Percentiles rank a stretch among this genome's conserved stretches.
Conservation (phyloP, 2,113 vertebrate genomes). For the Brachirus orientalis region DNA sequence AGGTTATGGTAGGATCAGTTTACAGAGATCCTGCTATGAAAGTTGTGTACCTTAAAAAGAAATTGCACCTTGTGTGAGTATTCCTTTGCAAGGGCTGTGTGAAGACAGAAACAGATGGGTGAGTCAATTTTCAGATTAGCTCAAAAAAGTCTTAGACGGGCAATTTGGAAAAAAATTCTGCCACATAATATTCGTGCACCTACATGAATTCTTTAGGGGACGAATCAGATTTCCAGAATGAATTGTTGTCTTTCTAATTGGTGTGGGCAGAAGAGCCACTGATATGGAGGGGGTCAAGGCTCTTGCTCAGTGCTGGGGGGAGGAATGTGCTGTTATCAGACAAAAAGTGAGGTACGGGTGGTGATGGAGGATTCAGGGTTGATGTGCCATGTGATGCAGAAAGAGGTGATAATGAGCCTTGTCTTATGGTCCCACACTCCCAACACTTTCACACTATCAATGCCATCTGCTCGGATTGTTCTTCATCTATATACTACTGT, state of each 20-base stretch:
- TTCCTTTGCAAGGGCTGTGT: no score
- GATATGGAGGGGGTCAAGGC: neutral
- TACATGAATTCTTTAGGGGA: conserved; percentile 7
- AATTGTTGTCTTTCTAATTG: conserved; percentile 11
- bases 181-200: neutral
- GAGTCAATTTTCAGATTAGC: conserved; percentile 5
- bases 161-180: neutral
- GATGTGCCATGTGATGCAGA: conserved; percentile 57
- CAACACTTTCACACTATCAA: conserved; percentile 33
- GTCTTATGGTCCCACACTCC: conserved; percentile 32
- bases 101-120: conserved; percentile 8
- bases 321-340: conserved; percentile 34
- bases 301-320: conserved; percentile 1
- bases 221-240: neutral
- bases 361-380: conserved; percentile 25
- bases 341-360: conserved; percentile 16
- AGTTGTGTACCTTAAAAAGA: neutral
- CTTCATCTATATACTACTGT: conserved; percentile 32
- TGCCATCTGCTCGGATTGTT: conserved; percentile 67
- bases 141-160: neutral
- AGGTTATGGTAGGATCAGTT: conserved; percentile 15
- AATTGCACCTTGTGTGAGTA: neutral
- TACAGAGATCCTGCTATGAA: conserved; percentile 1
- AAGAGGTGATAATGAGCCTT: conserved; percentile 70
- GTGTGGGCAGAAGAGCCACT: neutral